A percentile compares a stretch with the other conserved stretches of the same genome.
These are phyloP conservation scores for Cinclus cinclus DNA, from an alignment of 2,113 vertebrate genomes.

Conservation along the genomic window DNA sequence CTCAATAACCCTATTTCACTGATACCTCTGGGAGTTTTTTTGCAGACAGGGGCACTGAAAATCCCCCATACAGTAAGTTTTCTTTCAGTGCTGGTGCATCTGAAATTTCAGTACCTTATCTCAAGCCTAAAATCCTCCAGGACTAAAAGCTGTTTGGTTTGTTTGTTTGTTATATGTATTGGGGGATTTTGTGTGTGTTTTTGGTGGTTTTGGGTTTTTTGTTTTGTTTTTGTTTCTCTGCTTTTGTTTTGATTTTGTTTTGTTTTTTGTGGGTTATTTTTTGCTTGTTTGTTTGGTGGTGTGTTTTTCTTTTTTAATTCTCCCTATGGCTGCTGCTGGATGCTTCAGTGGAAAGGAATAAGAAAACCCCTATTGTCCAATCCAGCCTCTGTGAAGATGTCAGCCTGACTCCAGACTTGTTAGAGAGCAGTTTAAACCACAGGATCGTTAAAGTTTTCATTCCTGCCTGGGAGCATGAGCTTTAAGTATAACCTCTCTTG, in stretches of 20 bases:
- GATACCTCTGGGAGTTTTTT: not conserved
- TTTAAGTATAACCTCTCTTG: not conserved
- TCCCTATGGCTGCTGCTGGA: not conserved
- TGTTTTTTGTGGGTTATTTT: no score
- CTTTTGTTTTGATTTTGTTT: no score
- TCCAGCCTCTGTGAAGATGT: not conserved
- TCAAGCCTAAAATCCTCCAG: not conserved
- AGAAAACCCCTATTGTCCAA: not conserved
- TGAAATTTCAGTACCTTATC: slow-evolving; percentile 19
- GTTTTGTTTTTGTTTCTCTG: not conserved
- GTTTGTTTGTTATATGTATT: not conserved
- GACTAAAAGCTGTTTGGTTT: not conserved
- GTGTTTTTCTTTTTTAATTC: not conserved
- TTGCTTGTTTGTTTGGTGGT: not conserved
- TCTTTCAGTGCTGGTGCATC: not conserved
- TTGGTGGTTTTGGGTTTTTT: not conserved
- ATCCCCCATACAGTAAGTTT: not conserved
- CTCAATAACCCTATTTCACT: not conserved
- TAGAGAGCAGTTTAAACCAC: not conserved
- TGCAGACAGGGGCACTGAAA: not conserved
- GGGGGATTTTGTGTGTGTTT: fast-evolving
- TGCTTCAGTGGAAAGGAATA: not conserved
- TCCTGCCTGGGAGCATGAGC: not conserved
- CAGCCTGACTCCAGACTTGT: not conserved
- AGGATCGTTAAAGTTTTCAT: not conserved